Conservation (phyloP, 2,888 invertebrate genomes). For the Lochmaea capreae region DNA sequence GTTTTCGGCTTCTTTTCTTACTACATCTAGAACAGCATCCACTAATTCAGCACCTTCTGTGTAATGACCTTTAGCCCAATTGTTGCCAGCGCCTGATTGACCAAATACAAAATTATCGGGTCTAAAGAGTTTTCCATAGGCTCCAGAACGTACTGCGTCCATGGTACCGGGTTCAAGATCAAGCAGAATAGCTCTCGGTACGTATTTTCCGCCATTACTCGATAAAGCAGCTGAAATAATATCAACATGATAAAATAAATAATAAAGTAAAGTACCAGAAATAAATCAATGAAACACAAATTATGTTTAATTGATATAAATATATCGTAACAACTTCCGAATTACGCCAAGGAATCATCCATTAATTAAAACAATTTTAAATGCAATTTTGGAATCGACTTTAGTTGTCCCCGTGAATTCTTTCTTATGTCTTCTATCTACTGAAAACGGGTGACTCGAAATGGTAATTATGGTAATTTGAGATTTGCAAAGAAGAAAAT, state of each 20-base stretch:
- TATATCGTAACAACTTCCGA: no score
- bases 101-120: conserved; percentile 91
- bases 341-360: no score
- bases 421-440: no score
- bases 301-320: no score
- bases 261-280: background rate
- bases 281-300: no score
- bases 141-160: conserved; percentile 89
- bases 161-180: conserved; percentile 87
- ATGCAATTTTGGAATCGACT: no score
- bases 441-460: no score
- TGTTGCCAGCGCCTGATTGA: conserved; percentile 80
- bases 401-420: no score
- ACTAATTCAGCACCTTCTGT: conserved; percentile 89
- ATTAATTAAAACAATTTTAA: no score
- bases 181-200: conserved; percentile 79
- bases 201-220: conserved; percentile 74
- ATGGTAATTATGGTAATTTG: no score
- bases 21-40: conserved; percentile 86
- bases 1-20: conserved; percentile 88
- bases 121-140: conserved; percentile 87
- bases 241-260: background rate
- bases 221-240: conserved; percentile 52
- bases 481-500: no score
- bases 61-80: conserved; percentile 91